Percentiles rank a stretch among this genome's conserved stretches.
phyloP scores from a whole-genome alignment of 2,888 invertebrate species.

The Harpalus rufipes region DNA sequence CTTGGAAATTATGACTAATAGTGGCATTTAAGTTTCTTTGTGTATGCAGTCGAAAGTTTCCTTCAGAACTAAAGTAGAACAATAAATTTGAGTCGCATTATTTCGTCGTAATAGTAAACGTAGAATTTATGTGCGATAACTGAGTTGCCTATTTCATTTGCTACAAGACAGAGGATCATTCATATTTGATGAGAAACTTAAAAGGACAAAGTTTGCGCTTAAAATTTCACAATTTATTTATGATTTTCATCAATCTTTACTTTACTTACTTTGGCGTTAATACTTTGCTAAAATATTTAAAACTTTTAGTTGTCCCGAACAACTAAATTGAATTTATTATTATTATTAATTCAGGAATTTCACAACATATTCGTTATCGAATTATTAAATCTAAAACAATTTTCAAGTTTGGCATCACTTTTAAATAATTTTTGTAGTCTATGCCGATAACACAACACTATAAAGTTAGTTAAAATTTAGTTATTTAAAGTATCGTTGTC shows the following conservation, averaged over 20 bases:
- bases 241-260: conserved; percentile 4
- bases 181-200: conserved; percentile 14
- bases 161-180: conserved; percentile 15
- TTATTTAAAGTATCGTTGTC: no score
- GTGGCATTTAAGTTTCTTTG: background rate
- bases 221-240: conserved; percentile 12
- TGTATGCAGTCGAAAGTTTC: conserved; percentile 1
- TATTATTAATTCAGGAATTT: background rate
- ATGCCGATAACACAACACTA: no score
- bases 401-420: no score
- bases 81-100: conserved; percentile 16
- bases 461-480: no score
- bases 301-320: background rate
- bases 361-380: no score
- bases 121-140: conserved; percentile 12
- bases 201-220: conserved; percentile 15
- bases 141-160: conserved; percentile 28
- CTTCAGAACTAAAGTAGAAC: background rate
- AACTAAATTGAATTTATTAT: no score
- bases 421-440: no score
- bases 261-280: background rate
- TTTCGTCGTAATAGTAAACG: background rate
- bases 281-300: background rate
- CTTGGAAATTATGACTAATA: conserved; percentile 6
- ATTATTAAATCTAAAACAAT: no score